Evolutionary conservation across 92 coral and sea anemone genomes (phyloP), one percentile per base, ranked within the genome.

Genomic region (Anthopleura xanthogrammica): DNA sequence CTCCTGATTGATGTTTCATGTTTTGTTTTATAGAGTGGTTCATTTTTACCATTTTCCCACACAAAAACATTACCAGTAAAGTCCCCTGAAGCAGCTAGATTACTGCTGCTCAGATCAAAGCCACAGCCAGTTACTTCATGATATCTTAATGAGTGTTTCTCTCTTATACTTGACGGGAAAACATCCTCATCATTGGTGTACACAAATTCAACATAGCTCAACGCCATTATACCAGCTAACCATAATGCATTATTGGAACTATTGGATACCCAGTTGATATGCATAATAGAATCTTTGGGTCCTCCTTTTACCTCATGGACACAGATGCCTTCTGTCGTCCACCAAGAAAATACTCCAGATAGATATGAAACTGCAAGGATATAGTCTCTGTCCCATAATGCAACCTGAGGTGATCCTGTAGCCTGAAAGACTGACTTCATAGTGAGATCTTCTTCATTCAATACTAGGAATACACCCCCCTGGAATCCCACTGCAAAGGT

Each of bases 81-180:
- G 85, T 93, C 97, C 16, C 97, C 97, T 41, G 95, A 92, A 68
- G 91, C 52, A 12, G 90, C 87, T 8, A 85, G 60, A 77, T 87
- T 73, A 42, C 79, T 43, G 12, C 76, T 80, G 52, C 88, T 91
- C 41, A 93, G 64, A 36, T 94, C 92, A 52, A 93, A 88, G 74
- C 97, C 97, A 82, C 97, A 93, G 12, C 91, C 97, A 72, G 97
- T 93, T 20, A 93, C 97, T 62, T 89, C 93, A 78, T 89, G 97
- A 65, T 89, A 93, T 77, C 85, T 86, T 12, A 93, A 85, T 52
- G 80, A 71, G 60, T 91, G 82, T 29, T 72, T 48, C 83, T 87
- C 89, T 3, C 54, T 75, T 39, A 93, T 48, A 77, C 82, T 85
- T 3, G 70, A 50, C 6, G 95, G 95, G 60, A 93, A 85, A 58